A percentile compares a stretch with the other conserved stretches of the same genome.
Evolutionary conservation across 2,888 invertebrate genomes (phyloP).

Genomic region (Clitarchus hookeri): DNA sequence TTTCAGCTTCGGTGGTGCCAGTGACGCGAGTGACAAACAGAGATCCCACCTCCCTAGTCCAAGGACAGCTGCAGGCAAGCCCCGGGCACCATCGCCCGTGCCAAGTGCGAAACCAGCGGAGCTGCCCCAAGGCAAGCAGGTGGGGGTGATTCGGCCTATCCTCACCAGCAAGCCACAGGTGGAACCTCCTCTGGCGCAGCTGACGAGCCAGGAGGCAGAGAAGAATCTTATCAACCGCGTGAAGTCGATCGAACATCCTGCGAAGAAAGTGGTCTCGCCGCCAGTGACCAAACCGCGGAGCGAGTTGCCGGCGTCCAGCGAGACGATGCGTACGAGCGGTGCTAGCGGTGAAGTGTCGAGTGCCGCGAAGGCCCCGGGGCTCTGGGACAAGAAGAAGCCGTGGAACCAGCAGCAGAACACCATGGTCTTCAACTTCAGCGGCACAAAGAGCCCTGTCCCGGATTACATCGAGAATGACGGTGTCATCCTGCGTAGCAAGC

Average conservation of each 20-base stretch:
- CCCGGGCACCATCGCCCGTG: not conserved
- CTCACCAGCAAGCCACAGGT: slow-evolving; percentile 44
- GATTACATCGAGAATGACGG: slow-evolving; percentile 93
- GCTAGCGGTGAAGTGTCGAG: slow-evolving; percentile 26
- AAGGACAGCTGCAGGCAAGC: slow-evolving; percentile 19
- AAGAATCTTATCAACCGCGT: slow-evolving; percentile 71
- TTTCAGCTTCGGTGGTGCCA: slow-evolving; percentile 60
- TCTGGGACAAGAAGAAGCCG: slow-evolving; percentile 55
- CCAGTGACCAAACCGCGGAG: not conserved
- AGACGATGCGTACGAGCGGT: too few species aligned
- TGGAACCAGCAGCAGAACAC: slow-evolving; percentile 66
- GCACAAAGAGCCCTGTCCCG: slow-evolving; percentile 77
- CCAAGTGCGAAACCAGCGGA: not conserved
- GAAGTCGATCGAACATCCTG: slow-evolving; percentile 62
- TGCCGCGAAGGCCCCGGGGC: slow-evolving; percentile 45
- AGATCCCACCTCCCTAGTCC: slow-evolving; percentile 45
- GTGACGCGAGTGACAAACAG: slow-evolving; percentile 39
- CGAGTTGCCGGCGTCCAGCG: not conserved
- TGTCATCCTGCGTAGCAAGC: slow-evolving; percentile 68
- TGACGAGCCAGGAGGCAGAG: slow-evolving; percentile 66
- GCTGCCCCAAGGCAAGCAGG: slow-evolving; percentile 54
- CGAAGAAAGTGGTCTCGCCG: slow-evolving; percentile 50
- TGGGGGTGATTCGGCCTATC: slow-evolving; percentile 59
- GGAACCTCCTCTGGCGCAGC: slow-evolving; percentile 47
- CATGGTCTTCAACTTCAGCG: slow-evolving; percentile 86